A percentile compares a stretch with the other conserved stretches of the same genome.
Evolutionary conservation across 2,797 vertebrate species (phyloP).

Genomic region (Gymnocypris eckloni): DNA sequence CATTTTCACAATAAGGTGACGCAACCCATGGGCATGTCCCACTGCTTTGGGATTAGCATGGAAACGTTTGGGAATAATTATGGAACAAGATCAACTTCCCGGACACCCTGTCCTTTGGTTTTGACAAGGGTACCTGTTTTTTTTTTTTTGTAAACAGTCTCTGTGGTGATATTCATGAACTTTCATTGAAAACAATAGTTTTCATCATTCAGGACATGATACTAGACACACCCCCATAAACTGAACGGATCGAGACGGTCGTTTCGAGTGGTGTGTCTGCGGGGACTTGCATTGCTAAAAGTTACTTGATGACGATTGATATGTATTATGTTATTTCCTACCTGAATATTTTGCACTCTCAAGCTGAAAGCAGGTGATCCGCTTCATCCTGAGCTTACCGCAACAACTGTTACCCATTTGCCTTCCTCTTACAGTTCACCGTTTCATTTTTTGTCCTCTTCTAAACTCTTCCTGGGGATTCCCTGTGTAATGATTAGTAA

Average conservation of each 20-base stretch:
- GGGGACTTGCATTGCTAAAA: constrained; percentile 26
- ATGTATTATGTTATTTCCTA: constrained; percentile 63
- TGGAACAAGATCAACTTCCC: constrained; percentile 28
- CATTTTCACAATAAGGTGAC: constrained; percentile 41
- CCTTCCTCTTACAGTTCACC: background rate
- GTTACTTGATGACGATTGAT: constrained; percentile 77
- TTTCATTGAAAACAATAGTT: constrained; percentile 20
- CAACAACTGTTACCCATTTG: constrained; percentile 37
- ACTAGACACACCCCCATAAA: constrained; percentile 13
- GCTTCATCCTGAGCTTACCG: constrained; percentile 46
- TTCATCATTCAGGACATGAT: constrained; percentile 29
- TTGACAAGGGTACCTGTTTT: constrained; percentile 19
- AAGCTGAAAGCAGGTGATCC: constrained; percentile 48
- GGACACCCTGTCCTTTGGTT: constrained; percentile 25
- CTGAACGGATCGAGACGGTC: constrained; percentile 6
- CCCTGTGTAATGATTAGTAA: constrained; percentile 62
- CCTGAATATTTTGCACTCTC: constrained; percentile 60
- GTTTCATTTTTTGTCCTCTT: constrained; percentile 43
- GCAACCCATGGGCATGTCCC: constrained; percentile 19
- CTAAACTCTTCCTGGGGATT: constrained; percentile 65
- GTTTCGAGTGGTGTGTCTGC: constrained; percentile 37
- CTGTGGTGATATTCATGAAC: constrained; percentile 11
- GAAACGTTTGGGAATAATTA: constrained; percentile 4
- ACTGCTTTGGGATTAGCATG: constrained; percentile 41
- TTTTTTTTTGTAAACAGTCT: constrained; percentile 9